Base-by-base conservation (phyloP, 2,113 vertebrate species). In the Brachyistius frenatus region DNA sequence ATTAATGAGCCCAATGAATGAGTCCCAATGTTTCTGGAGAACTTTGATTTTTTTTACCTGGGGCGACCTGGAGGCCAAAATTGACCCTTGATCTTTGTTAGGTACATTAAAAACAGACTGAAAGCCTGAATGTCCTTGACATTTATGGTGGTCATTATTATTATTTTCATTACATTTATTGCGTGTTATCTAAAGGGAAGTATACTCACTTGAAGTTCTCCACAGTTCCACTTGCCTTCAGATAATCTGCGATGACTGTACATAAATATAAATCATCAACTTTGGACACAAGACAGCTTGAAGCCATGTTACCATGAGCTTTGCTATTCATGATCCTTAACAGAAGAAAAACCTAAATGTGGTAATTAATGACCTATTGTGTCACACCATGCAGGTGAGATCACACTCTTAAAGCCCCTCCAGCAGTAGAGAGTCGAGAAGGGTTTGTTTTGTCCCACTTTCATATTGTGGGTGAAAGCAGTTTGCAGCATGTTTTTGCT, bases 1-100 rank as follows among this genome's bases (percentile, higher is more conserved):
- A 68, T 76, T 71, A 16, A 83, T 50, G 32, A 5, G 23, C 62
- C 49, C 35, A 13, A 15, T 33, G 35, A 44, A 61, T 41, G 4
- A 37, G 33, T 54, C 9, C 6, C 2, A 44, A 35, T 35, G 64
- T 60, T 52, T 52, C n/a, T 44, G 4, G 0, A 11, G 41, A 44
- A 9, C 41, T 11, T 11, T 44, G 41, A 44, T 11, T 11, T 41
- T 11, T 41, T 7, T 7, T 5, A 7, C 9, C 39, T 7, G 9
- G 39, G 6, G 39, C 39, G 9, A 41, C 39, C 39, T 8, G 6
- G 6, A 41, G 39, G 39, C 39, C 39, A 7, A 41, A 5, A 41
- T 41, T 11, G 10, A 6, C 13, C 10, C 41, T 44, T 55, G 35
- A 66, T 46, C 39, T 66, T 44, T 73, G 32, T 14, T 49, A 39